Evolutionary conservation across 2,888 invertebrate species (phyloP), one percentile per base, ranked within the genome.

Genomic region (Drosophila peninsularis): DNA sequence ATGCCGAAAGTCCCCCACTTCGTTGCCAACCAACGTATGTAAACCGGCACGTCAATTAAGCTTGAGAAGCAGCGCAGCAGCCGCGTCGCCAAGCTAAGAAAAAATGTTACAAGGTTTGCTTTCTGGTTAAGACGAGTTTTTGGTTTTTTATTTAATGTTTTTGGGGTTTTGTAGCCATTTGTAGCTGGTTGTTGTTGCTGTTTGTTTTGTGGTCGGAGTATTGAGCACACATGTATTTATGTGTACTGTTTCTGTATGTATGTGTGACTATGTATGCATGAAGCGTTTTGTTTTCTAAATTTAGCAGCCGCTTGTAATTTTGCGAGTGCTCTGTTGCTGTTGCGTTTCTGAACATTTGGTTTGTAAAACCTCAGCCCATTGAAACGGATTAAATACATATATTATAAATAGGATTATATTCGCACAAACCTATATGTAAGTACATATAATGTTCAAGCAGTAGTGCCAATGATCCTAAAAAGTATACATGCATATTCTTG

Each of bases 41-140:
- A 73, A 75, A 73, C 81, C 84, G 80, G 72, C 83, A 89, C 87
- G 85, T 75, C 85, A 87, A 88, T 87, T 83, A 87, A 87, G 83
- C 69, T 83, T 85, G 78, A 82, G 80, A 80, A 82, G 80, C 80
- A 79, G 80, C 81, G 77, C 77, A 70, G 81, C 64, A 78, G 67
- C 78, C 71, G 60, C 78, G 78, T 77, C 78, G 81, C 71, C 78
- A 78, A 81, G 78, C 79, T 82, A 75, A 75, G 86, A 76, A 86
- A 89, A 88, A 90, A 90, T 90, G 90, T 90, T 90, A 90, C 90
- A 90, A 90, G 90, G 90, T 90, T 90, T 90, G 82, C 78, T 89
- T 90, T 90, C 90, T 89, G 90, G 90, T 89, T 90, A 86, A 90
- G 81, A 85, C 83, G 78, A 79, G 79, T 90, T 83, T 83, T 82